These are phyloP conservation scores for Montipora cactus DNA, from an alignment of 64 coral and sea anemone species.

Conservation along the genomic window DNA sequence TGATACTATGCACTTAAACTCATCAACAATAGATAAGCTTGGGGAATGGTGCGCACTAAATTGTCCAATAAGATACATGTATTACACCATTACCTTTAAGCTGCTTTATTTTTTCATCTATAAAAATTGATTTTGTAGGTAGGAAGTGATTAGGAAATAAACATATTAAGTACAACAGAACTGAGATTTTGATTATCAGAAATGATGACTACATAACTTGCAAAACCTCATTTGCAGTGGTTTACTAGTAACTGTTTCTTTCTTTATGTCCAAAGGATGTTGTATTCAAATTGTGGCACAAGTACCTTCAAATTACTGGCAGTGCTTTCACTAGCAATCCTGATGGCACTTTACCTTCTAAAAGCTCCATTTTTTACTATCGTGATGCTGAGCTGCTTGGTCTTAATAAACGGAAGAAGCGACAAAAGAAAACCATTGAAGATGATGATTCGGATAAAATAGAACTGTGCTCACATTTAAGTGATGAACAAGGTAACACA, in stretches of 20 bases:
- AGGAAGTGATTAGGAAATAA: too few relatives aligned
- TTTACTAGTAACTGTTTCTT: background rate
- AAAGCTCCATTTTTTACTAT: slow-evolving; percentile 9
- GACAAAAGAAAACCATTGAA: background rate
- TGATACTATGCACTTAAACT: too few relatives aligned
- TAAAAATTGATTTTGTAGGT: too few relatives aligned
- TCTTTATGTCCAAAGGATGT: slow-evolving; percentile 52
- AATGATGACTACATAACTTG: too few relatives aligned
- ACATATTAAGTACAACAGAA: too few relatives aligned
- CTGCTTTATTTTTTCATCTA: too few relatives aligned
- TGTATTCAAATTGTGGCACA: slow-evolving; percentile 83
- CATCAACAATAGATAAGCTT: too few relatives aligned
- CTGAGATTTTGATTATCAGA: too few relatives aligned
- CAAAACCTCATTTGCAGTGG: too few relatives aligned
- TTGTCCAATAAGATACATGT: too few relatives aligned
- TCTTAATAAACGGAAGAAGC: slow-evolving; percentile 21
- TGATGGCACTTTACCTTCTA: background rate
- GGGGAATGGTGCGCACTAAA: too few relatives aligned
- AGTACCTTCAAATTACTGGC: slow-evolving; percentile 54
- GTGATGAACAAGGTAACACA: slow-evolving; percentile 56
- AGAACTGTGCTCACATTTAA: slow-evolving; percentile 81
- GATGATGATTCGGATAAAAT: slow-evolving; percentile 58
- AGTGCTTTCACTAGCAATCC: slow-evolving; percentile 58
- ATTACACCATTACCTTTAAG: too few relatives aligned
- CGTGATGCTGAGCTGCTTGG: slow-evolving; percentile 57